These are phyloP conservation scores for Lerista edwardsae DNA, from an alignment of 2,797 vertebrate genomes.

Conservation along the genomic window DNA sequence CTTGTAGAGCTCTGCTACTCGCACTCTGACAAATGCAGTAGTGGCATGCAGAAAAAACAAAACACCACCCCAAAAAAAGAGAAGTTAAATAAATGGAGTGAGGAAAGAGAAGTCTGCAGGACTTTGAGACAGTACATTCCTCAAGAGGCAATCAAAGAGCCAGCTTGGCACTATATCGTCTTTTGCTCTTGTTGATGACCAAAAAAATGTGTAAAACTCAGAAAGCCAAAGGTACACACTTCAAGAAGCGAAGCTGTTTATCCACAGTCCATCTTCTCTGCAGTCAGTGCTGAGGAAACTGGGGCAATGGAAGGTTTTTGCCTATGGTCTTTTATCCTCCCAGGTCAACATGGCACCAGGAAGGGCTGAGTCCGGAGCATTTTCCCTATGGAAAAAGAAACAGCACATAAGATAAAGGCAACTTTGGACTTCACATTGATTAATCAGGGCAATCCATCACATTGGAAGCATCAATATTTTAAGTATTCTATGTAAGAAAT, in stretches of 20 bases:
- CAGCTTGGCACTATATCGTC: constrained; percentile 50
- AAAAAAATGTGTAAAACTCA: constrained; percentile 12
- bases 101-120: constrained; percentile 65
- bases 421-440: neutral
- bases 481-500: too few species aligned
- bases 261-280: constrained; percentile 59
- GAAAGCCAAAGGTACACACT: constrained; percentile 51
- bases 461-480: neutral
- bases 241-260: constrained; percentile 38
- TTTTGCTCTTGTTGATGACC: constrained; percentile 50
- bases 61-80: too few species aligned
- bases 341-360: constrained; percentile 61
- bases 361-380: constrained; percentile 55
- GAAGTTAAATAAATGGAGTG: constrained; percentile 64
- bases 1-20: constrained; percentile 62
- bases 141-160: constrained; percentile 61
- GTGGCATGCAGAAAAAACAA: constrained; percentile 63
- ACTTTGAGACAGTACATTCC: constrained; percentile 73
- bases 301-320: constrained; percentile 51
- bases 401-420: neutral
- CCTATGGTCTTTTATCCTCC: constrained; percentile 51
- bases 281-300: constrained; percentile 62
- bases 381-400: constrained; percentile 66
- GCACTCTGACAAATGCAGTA: constrained; percentile 57
- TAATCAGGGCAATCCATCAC: neutral